These are phyloP conservation scores for Aphelinus atriplicis DNA, from an alignment of 1,140 invertebrate genomes.

Conservation along the genomic window DNA sequence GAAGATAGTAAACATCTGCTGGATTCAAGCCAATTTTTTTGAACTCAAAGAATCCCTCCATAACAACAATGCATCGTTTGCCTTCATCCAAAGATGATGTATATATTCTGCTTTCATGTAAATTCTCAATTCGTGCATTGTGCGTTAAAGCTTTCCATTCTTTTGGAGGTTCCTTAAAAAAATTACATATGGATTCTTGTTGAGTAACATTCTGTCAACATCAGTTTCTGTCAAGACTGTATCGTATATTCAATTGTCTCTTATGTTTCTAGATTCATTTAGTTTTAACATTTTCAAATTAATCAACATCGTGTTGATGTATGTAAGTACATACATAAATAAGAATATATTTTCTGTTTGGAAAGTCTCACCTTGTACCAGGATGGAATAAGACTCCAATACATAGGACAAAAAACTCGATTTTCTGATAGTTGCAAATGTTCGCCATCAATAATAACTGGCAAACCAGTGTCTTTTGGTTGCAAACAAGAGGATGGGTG, in stretches of 20 bases:
- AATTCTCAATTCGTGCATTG: slow-evolving; percentile 37
- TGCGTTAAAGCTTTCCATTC: slow-evolving; percentile 29
- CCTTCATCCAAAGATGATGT: slow-evolving; percentile 20
- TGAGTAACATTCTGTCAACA: too few relatives aligned
- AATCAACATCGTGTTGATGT: too few relatives aligned
- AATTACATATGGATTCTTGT: not conserved
- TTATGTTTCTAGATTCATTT: too few relatives aligned
- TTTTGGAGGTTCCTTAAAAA: slow-evolving; percentile 11
- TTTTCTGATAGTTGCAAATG: slow-evolving; percentile 18
- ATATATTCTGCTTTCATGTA: slow-evolving; percentile 35
- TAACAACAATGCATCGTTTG: slow-evolving; percentile 32
- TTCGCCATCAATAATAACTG: slow-evolving; percentile 31
- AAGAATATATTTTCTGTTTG: not conserved
- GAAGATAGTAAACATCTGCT: slow-evolving; percentile 29
- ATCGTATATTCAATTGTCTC: too few relatives aligned
- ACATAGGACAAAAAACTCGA: slow-evolving; percentile 29
- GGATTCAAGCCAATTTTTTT: slow-evolving; percentile 12
- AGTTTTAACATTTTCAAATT: too few relatives aligned
- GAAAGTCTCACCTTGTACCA: slow-evolving; percentile 23
- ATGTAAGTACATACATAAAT: too few relatives aligned
- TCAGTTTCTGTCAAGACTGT: too few relatives aligned
- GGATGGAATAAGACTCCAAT: slow-evolving; percentile 30
- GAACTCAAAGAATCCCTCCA: slow-evolving; percentile 37
- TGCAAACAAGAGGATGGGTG: slow-evolving; percentile 11
- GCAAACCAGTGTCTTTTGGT: slow-evolving; percentile 29